Evolutionary conservation across 2,113 vertebrate genomes (phyloP), one percentile per base, ranked within the genome.

Genomic region (Heterocephalus glaber): DNA sequence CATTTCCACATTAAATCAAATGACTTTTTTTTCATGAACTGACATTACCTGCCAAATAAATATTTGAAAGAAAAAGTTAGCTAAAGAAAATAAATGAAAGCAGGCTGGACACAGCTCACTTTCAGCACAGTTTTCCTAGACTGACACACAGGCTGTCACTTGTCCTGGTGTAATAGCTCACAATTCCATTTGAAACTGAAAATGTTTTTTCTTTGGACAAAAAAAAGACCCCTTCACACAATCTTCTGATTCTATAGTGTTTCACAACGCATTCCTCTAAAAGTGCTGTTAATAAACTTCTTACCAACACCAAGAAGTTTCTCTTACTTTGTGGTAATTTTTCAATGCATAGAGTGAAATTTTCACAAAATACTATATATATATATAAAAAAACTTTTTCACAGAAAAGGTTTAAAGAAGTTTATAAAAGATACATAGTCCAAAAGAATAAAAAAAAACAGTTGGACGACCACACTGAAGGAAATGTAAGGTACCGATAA

Each of bases 171-270:
- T 99, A 99, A 96, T 99, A 96, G 33, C 94, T 96, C 96, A 99
- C 99, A 35, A 99, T 97, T 11, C 99, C 97, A 79, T 96, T 98
- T 89, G 99, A 68, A 1, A 98, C 99, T 63, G 89, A 20, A 93
- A 99, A 99, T 28, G 58, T 89, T 95, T 19, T 98, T 87, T 7
- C 97, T 81, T 13, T 98, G 0, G 98, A 98, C 72, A 99, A 96
- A 79, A 92, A 99, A 98, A 99, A 99, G 0, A 94, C 97, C 7
- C 98, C 99, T 41, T 93, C 97, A 0, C 99, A 98, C 84, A 96
- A n/a, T 95, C 72, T 98, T 95, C 12, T 98, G 90, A 99, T 98
- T 95, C 99, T 99, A 98, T 99, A 99, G 98, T 99, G 99, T 97
- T 99, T 99, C 97, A 99, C 99, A 72, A 24, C 97, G 0, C 86